Percentiles rank a stretch among this genome's conserved stretches.
Evolutionary conservation across 1,140 invertebrate species (phyloP).

Genomic region (Rhyzopertha dominica): DNA sequence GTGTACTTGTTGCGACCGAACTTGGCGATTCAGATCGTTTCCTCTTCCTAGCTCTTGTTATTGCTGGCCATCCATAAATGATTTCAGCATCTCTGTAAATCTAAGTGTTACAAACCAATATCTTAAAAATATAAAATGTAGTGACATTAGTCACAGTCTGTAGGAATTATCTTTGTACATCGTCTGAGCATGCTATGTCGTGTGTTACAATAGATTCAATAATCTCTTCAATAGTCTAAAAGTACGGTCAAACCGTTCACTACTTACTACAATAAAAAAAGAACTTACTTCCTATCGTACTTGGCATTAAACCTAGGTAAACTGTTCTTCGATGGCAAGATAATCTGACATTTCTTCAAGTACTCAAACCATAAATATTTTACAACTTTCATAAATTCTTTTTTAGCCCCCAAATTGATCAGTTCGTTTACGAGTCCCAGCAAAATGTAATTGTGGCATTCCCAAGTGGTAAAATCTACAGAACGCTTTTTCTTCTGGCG

Average conservation of each 20-base stretch:
- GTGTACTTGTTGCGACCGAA: background rate
- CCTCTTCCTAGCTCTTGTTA: constrained; percentile 35
- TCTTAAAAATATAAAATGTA: no score
- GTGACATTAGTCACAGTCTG: no score
- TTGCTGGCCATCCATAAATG: constrained; percentile 52
- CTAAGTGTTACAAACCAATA: no score
- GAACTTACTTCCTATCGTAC: constrained; percentile 47
- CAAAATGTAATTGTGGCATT: constrained; percentile 61
- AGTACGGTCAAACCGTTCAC: constrained; percentile 4
- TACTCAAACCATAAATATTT: constrained; percentile 62
- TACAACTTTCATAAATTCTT: constrained; percentile 52
- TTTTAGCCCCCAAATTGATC: constrained; percentile 51
- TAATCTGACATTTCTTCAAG: constrained; percentile 54
- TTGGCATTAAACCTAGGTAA: constrained; percentile 52
- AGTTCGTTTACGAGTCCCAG: constrained; percentile 57
- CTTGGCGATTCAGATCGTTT: constrained; percentile 18
- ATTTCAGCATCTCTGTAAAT: constrained; percentile 53
- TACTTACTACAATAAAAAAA: constrained; percentile 14
- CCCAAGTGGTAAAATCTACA: constrained; percentile 54
- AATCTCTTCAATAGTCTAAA: constrained; percentile 5
- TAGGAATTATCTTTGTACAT: no score
- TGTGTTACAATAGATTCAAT: no score
- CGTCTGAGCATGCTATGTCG: no score
- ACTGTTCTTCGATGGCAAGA: constrained; percentile 43
- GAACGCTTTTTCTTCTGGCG: background rate